Percentiles rank a stretch among this genome's conserved stretches.
phyloP scores from a whole-genome alignment of 2,113 vertebrate species.

The Ciconia boyciana region DNA sequence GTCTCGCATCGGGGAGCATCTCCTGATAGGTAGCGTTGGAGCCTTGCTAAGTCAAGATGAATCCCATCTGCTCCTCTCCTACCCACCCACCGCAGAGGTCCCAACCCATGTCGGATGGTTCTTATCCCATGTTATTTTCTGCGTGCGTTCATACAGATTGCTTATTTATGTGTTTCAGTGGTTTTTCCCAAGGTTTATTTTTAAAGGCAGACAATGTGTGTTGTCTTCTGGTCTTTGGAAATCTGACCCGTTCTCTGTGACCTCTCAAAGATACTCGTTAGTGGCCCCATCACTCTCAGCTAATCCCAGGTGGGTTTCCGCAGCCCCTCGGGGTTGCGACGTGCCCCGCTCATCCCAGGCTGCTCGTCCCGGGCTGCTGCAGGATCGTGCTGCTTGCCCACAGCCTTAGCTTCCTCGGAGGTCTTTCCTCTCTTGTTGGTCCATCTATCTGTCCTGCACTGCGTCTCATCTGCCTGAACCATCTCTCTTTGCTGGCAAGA shows the following conservation, averaged over 20 bases:
- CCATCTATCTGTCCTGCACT: background rate
- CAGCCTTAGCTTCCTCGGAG: background rate
- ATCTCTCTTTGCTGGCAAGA: background rate
- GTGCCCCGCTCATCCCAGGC: background rate
- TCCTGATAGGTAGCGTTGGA: background rate
- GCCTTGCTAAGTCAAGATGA: background rate
- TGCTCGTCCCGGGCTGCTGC: background rate
- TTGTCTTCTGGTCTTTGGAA: background rate
- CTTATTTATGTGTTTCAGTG: background rate
- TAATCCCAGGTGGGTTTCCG: background rate
- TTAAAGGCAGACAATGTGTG: background rate
- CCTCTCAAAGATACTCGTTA: background rate
- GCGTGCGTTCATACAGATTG: accelerated
- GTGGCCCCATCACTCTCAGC: background rate
- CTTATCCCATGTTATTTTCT: background rate
- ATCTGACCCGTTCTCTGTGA: background rate
- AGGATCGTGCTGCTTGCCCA: background rate
- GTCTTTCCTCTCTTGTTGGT: background rate
- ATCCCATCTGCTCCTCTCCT: background rate
- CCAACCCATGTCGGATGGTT: background rate
- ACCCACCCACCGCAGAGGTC: background rate
- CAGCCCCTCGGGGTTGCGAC: background rate
- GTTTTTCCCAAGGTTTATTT: background rate
- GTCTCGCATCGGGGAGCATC: accelerated
- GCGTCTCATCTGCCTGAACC: background rate